phyloP scores from a whole-genome alignment of 2,888 invertebrate species.

The Barypeithes pellucidus region DNA sequence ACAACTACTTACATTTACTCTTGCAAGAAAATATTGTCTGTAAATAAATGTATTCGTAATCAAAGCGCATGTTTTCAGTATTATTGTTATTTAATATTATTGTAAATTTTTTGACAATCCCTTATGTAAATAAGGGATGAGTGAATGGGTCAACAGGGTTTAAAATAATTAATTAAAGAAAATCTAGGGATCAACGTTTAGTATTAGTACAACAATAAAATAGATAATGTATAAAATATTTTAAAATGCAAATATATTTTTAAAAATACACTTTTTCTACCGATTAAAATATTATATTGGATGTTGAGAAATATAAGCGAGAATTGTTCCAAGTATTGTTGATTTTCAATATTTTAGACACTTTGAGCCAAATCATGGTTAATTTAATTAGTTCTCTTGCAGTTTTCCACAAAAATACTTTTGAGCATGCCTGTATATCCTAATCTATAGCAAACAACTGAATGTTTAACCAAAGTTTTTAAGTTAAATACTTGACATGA shows the following conservation, averaged over 20 bases:
- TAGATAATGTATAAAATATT: slow-evolving; percentile 40
- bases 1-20: neutral
- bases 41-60: slow-evolving; percentile 25
- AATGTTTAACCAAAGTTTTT: too few species aligned
- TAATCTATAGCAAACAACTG: too few species aligned
- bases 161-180: slow-evolving; percentile 47
- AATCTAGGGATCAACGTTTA: slow-evolving; percentile 52
- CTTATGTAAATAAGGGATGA: slow-evolving; percentile 49
- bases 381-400: too few species aligned
- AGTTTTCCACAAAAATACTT: too few species aligned
- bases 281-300: neutral
- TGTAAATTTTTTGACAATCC: slow-evolving; percentile 50
- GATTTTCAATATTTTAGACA: too few species aligned
- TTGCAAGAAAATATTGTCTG: neutral
- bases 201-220: slow-evolving; percentile 46
- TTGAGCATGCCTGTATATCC: too few species aligned
- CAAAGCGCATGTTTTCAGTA: slow-evolving; percentile 49
- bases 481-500: too few species aligned
- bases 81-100: slow-evolving; percentile 53
- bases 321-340: neutral
- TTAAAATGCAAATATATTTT: slow-evolving; percentile 44
- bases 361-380: too few species aligned
- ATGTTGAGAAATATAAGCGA: slow-evolving; percentile 13
- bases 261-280: slow-evolving; percentile 31
- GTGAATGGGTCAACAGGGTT: slow-evolving; percentile 52